These are phyloP conservation scores for Pungitius pungitius DNA, from an alignment of 2,113 vertebrate species.

Conservation along the genomic window DNA sequence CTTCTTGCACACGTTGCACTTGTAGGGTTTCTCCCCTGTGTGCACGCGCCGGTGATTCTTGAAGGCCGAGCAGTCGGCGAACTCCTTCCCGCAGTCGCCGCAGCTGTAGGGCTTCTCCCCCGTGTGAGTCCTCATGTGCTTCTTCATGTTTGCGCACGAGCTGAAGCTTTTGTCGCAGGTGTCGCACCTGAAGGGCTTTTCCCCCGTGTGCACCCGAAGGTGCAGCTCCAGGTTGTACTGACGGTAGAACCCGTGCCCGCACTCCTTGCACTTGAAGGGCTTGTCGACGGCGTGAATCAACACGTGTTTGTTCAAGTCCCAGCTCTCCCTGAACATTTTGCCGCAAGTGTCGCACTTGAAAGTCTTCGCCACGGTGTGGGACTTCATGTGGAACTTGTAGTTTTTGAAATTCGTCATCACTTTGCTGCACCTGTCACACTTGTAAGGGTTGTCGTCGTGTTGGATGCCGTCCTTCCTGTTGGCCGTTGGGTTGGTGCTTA, in stretches of 20 bases:
- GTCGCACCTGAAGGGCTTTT: constrained; percentile 54
- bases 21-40: constrained; percentile 56
- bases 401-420: constrained; percentile 59
- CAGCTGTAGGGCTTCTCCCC: constrained; percentile 63
- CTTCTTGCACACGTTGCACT: constrained; percentile 51
- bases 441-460: constrained; percentile 37
- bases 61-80: constrained; percentile 37
- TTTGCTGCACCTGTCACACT: constrained; percentile 58
- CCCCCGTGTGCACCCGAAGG: constrained; percentile 51
- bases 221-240: constrained; percentile 53
- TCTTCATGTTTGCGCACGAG: constrained; percentile 44
- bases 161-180: constrained; percentile 52
- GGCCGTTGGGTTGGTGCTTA: neutral
- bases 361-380: constrained; percentile 57
- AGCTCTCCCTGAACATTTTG: constrained; percentile 60
- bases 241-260: constrained; percentile 44
- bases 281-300: constrained; percentile 42
- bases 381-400: constrained; percentile 64
- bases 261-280: constrained; percentile 57
- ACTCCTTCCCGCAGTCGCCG: constrained; percentile 50
- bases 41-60: constrained; percentile 58
- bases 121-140: constrained; percentile 57
- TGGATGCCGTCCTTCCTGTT: neutral
- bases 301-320: constrained; percentile 59
- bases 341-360: constrained; percentile 57